Percentiles rank a stretch among this genome's conserved stretches.
Conservation (phyloP, 2,113 vertebrate genomes). For the Ictidomys tridecemlineatus region DNA sequence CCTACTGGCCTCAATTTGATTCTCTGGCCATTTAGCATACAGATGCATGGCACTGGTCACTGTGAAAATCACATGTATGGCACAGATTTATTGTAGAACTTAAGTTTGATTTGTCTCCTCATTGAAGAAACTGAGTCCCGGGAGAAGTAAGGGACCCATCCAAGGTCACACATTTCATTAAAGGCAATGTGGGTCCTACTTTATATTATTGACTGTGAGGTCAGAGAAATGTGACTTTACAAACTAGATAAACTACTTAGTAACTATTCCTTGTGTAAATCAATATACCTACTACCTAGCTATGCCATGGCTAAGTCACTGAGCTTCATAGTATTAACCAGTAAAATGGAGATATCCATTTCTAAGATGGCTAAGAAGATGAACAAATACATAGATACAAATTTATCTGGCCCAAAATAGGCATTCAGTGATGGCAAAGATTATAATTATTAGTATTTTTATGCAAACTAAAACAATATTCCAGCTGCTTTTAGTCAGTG, state of each 20-base stretch:
- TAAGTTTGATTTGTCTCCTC: neutral
- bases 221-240: neutral
- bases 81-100: neutral
- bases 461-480: neutral
- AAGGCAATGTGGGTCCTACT: neutral
- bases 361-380: neutral
- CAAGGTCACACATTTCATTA: neutral
- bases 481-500: neutral
- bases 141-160: neutral
- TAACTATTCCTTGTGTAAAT: neutral
- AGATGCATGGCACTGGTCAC: neutral
- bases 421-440: neutral
- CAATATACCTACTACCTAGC: neutral
- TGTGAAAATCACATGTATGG: neutral
- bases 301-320: neutral
- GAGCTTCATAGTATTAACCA: slow-evolving; percentile 7
- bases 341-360: neutral
- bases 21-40: neutral
- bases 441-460: slow-evolving; percentile 11
- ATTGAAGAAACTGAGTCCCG: slow-evolving; percentile 25
- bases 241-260: neutral
- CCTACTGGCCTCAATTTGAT: slow-evolving; percentile 38
- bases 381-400: neutral
- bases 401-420: neutral
- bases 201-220: neutral